These are phyloP conservation scores for Tolmerus cingulatus DNA, from an alignment of 2,888 invertebrate genomes.

Conservation along the genomic window DNA sequence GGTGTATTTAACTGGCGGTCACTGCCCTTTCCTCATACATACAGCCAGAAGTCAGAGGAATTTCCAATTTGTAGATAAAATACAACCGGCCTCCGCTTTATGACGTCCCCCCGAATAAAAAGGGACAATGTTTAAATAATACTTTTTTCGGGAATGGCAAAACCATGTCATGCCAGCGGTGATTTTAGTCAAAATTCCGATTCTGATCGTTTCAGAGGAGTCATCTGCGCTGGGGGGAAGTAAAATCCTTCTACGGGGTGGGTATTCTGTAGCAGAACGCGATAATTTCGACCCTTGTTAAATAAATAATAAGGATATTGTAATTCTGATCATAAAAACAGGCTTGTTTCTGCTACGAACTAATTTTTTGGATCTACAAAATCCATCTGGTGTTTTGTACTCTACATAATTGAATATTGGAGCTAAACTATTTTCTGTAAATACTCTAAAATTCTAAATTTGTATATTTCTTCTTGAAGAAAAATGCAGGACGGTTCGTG, in stretches of 20 bases:
- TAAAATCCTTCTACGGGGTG: neutral
- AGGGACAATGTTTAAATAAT: neutral
- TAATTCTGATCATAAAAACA: neutral
- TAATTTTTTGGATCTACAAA: neutral
- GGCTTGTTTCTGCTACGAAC: neutral
- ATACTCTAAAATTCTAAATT: neutral
- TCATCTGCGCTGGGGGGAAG: neutral
- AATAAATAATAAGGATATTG: neutral
- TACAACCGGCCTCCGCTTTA: neutral
- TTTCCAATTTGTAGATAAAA: neutral
- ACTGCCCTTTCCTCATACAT: neutral
- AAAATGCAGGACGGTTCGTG: neutral
- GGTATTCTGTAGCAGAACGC: neutral
- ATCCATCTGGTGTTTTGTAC: neutral
- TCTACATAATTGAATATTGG: neutral
- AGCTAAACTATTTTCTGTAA: neutral
- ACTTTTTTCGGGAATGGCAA: neutral
- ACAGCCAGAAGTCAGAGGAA: neutral
- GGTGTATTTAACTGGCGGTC: neutral
- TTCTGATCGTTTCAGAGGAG: neutral
- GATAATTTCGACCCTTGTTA: neutral
- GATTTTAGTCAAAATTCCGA: neutral
- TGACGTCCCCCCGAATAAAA: neutral
- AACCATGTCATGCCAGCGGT: neutral
- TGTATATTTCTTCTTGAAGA: neutral